Conservation (phyloP, 37 sponge, comb jelly and placozoan genomes). For the Crambe crambe region DNA sequence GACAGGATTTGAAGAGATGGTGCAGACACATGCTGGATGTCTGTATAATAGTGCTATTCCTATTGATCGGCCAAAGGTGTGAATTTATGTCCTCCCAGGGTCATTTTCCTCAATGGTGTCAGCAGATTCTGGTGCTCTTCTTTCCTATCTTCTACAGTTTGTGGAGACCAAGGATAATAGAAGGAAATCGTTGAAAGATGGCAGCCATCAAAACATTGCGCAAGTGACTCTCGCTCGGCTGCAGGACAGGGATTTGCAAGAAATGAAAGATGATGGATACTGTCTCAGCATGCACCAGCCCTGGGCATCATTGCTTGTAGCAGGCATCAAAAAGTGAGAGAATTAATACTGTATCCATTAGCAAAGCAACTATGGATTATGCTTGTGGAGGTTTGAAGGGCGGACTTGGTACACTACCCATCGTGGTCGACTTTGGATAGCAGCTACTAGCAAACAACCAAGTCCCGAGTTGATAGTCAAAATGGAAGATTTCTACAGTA, state of each 20-base stretch:
- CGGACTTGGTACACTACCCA: conserved; percentile 96
- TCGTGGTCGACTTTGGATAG: conserved; percentile 97
- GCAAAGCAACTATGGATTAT: not conserved
- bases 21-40: conserved; percentile 8
- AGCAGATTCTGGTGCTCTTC: too few relatives aligned
- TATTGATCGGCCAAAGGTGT: conserved; percentile 37
- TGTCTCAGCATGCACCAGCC: conserved; percentile 99
- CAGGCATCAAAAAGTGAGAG: conserved; percentile 88
- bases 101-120: too few relatives aligned
- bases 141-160: conserved; percentile 9
- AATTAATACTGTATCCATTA: not conserved
- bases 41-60: conserved; percentile 50
- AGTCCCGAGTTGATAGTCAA: conserved; percentile 37
- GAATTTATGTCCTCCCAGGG: too few relatives aligned
- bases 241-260: conserved; percentile 82
- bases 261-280: conserved; percentile 91
- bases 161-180: not conserved
- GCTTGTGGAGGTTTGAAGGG: conserved; percentile 75
- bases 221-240: conserved; percentile 29
- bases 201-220: not conserved
- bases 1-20: not conserved
- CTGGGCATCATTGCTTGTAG: conserved; percentile 94
- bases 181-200: not conserved
- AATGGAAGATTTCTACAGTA: conserved; percentile 68
- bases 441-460: conserved; percentile 72